Percentiles rank a stretch among this genome's conserved stretches.
Conservation (phyloP, 1,140 invertebrate genomes). For the Aplysia californica region DNA sequence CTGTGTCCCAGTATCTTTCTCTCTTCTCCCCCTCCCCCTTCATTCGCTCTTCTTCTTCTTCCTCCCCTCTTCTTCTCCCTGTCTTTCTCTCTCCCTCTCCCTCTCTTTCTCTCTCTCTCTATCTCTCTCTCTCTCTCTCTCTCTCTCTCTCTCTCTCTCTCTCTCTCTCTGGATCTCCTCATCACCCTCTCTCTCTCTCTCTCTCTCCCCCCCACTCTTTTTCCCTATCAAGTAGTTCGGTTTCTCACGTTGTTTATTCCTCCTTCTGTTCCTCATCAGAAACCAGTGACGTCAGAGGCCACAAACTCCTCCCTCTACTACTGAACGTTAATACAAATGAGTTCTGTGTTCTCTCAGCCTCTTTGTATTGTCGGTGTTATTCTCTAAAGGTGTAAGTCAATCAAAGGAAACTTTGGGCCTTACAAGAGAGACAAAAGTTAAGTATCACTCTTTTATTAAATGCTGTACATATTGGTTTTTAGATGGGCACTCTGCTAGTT, state of each 20-base stretch:
- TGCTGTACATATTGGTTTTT: too few relatives aligned
- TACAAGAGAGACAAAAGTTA: neutral
- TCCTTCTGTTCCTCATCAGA: neutral
- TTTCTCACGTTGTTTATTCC: neutral
- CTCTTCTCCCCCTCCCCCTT: neutral
- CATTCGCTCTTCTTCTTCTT: neutral
- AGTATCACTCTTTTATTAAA: constrained; percentile 14
- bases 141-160: constrained; percentile 13
- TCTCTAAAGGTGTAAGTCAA: neutral
- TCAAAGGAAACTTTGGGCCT: neutral
- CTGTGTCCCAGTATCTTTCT: neutral
- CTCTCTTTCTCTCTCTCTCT: neutral
- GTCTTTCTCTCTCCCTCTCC: neutral
- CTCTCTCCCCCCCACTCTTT: neutral
- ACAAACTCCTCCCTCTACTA: neutral
- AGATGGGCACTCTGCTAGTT: too few relatives aligned
- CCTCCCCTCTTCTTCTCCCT: neutral
- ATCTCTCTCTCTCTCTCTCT: neutral
- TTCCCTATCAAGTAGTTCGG: constrained; percentile 11
- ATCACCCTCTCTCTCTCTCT: constrained; percentile 5
- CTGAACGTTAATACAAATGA: neutral
- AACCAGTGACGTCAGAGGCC: neutral
- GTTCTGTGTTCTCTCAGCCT: neutral
- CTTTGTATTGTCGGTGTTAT: neutral
- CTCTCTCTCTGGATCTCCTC: neutral